Conservation (phyloP, 1,140 invertebrate species). For the Zaprionus kolodkinae region DNA sequence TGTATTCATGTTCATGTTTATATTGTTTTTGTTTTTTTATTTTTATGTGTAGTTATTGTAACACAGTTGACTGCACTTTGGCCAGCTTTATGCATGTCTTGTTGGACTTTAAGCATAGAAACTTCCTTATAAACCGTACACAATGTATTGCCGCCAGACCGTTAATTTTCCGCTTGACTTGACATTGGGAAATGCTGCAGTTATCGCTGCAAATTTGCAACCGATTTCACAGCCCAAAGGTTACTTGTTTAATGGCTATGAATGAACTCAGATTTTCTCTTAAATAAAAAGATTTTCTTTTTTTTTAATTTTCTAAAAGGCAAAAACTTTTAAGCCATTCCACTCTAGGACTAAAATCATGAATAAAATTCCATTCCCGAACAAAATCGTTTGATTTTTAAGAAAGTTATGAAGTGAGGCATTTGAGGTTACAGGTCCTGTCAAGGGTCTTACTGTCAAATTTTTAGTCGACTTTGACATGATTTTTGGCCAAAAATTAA, state of each 20-base stretch:
- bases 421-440: no score
- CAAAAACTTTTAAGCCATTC: no score
- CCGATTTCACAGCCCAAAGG: conserved; percentile 1
- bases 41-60: background rate
- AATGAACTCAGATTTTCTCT: background rate
- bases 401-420: no score
- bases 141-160: conserved; percentile 8
- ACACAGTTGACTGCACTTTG: conserved; percentile 45
- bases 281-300: no score
- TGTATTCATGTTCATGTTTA: conserved; percentile 3
- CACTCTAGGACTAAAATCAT: no score
- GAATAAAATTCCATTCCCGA: no score
- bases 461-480: no score
- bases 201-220: conserved; percentile 4
- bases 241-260: background rate
- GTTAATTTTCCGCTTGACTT: conserved; percentile 53
- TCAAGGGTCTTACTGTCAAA: no score
- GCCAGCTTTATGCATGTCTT: conserved; percentile 13
- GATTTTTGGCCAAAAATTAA: no score
- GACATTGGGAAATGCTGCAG: conserved; percentile 30
- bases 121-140: conserved; percentile 56
- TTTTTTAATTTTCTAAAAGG: no score
- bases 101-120: conserved; percentile 12
- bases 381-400: no score
- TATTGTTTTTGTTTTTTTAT: background rate